These are phyloP conservation scores for Ceratotherium simum DNA, from an alignment of 2,113 vertebrate genomes.

Conservation along the genomic window DNA sequence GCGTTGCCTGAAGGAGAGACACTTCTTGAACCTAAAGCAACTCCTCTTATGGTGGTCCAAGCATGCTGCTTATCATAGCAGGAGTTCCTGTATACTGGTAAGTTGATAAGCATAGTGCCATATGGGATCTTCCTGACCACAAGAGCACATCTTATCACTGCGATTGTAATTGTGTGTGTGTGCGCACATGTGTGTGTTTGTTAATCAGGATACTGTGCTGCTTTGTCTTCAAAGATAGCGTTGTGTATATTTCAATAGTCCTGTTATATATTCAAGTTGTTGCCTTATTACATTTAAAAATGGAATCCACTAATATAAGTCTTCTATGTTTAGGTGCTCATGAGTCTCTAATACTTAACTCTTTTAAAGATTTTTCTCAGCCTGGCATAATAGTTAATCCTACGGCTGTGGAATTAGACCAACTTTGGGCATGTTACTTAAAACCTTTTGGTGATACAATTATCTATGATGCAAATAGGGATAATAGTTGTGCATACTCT, in stretches of 20 bases:
- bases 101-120: neutral
- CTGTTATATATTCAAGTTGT: neutral
- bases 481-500: neutral
- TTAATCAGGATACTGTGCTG: neutral
- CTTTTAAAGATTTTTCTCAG: neutral
- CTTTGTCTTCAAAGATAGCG: neutral
- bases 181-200: accelerated
- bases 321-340: neutral
- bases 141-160: neutral
- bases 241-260: neutral
- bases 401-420: neutral
- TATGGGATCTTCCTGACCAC: neutral
- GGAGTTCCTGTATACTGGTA: neutral
- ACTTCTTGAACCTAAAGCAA: conserved; percentile 41
- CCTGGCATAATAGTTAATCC: neutral
- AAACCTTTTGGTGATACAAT: neutral
- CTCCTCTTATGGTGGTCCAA: neutral
- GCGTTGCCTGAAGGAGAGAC: conserved; percentile 1
- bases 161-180: neutral
- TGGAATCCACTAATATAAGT: neutral
- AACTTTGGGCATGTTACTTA: neutral
- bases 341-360: neutral
- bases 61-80: neutral
- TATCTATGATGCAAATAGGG: neutral
- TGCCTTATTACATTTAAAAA: conserved; percentile 43